phyloP scores from a whole-genome alignment of 1,140 invertebrate genomes.

The Drosophila mauritiana region DNA sequence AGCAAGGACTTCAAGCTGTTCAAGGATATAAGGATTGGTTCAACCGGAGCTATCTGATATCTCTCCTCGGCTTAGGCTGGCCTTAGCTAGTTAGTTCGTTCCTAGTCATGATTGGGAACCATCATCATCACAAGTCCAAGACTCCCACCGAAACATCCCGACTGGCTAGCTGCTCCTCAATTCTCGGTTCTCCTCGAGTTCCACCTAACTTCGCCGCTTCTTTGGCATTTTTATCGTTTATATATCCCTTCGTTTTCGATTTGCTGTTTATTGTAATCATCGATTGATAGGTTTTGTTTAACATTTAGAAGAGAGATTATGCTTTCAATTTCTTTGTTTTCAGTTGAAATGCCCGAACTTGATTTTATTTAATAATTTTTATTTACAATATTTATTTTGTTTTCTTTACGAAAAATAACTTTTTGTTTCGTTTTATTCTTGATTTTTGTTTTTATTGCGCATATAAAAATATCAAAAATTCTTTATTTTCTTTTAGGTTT shows the following conservation, averaged over 20 bases:
- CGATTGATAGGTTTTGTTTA: slow-evolving; percentile 49
- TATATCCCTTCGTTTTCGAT: slow-evolving; percentile 47
- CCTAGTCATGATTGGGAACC: slow-evolving; percentile 7
- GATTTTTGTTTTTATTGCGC: slow-evolving; percentile 52
- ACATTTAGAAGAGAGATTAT: slow-evolving; percentile 72
- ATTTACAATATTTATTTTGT: slow-evolving; percentile 65
- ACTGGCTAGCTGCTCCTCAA: slow-evolving; percentile 8
- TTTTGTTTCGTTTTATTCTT: slow-evolving; percentile 16
- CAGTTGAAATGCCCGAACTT: slow-evolving; percentile 68
- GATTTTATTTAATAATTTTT: slow-evolving; percentile 58
- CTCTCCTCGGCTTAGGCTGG: slow-evolving; percentile 10
- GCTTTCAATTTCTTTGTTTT: slow-evolving; percentile 42
- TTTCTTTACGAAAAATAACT: slow-evolving; percentile 56
- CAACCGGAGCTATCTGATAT: slow-evolving; percentile 18
- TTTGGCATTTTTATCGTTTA: slow-evolving; percentile 42
- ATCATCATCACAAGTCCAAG: slow-evolving; percentile 6
- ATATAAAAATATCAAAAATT: slow-evolving; percentile 66
- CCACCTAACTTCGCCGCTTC: slow-evolving; percentile 20
- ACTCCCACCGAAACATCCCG: slow-evolving; percentile 10
- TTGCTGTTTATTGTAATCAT: slow-evolving; percentile 41
- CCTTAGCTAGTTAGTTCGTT: slow-evolving; percentile 9
- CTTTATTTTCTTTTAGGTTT: slow-evolving; percentile 30
- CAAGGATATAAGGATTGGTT: slow-evolving; percentile 18
- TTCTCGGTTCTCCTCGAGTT: slow-evolving; percentile 17
- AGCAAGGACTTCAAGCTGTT: slow-evolving; percentile 22